phyloP scores from a whole-genome alignment of 1,140 invertebrate genomes.

The Drosophila truncata region DNA sequence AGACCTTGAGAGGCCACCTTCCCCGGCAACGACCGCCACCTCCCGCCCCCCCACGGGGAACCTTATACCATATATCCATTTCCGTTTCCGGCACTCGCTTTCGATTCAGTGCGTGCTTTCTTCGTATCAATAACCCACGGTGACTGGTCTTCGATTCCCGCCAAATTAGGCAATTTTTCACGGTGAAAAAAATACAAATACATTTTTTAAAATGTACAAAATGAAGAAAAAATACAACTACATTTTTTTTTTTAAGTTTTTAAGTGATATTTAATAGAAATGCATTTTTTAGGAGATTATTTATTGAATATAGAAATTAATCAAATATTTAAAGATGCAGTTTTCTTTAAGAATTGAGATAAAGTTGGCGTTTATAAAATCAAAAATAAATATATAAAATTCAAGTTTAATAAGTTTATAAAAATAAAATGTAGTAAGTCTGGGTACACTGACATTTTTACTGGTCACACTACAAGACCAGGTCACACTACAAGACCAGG shows the following conservation, averaged over 20 bases:
- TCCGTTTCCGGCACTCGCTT: constrained; percentile 71
- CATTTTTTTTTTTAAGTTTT: too few relatives aligned
- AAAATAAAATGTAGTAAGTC: too few relatives aligned
- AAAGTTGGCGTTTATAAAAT: too few relatives aligned
- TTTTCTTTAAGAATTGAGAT: too few relatives aligned
- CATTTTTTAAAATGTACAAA: background rate
- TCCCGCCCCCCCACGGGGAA: background rate
- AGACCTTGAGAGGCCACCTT: constrained; percentile 62
- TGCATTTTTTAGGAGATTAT: background rate
- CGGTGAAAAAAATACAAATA: background rate
- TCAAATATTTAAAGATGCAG: too few relatives aligned
- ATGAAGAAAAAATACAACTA: too few relatives aligned
- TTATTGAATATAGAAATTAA: background rate
- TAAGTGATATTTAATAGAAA: background rate
- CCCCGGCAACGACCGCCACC: too few relatives aligned
- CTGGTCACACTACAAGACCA: too few relatives aligned
- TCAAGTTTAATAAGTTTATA: too few relatives aligned
- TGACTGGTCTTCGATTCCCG: constrained; percentile 23
- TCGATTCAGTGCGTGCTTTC: constrained; percentile 59
- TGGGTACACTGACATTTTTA: too few relatives aligned
- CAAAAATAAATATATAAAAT: too few relatives aligned
- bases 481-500: too few relatives aligned
- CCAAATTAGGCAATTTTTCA: constrained; percentile 37
- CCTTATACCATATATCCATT: constrained; percentile 56
- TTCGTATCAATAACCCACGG: constrained; percentile 45